These are phyloP conservation scores for Haplotaxodon microlepis DNA, from an alignment of 2,113 vertebrate species.

Conservation along the genomic window DNA sequence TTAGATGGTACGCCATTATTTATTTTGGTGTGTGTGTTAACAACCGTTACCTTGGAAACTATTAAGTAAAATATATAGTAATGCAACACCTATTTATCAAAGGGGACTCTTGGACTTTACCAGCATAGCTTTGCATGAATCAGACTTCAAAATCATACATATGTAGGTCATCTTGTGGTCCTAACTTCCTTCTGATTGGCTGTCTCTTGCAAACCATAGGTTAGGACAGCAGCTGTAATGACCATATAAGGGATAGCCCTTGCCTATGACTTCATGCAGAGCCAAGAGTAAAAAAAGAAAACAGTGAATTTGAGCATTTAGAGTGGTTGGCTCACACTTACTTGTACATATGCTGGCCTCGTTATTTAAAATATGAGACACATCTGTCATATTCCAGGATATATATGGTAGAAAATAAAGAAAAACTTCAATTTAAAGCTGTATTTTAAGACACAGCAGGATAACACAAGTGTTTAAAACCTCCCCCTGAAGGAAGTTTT, in stretches of 20 bases:
- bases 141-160: neutral
- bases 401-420: neutral
- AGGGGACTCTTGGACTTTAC: neutral
- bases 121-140: fast-evolving
- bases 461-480: neutral
- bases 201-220: fast-evolving
- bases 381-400: neutral
- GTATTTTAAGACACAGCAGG: neutral
- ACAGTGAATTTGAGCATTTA: fast-evolving
- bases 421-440: neutral
- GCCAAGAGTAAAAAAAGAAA: neutral
- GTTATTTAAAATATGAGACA: neutral
- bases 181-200: neutral
- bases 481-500: neutral
- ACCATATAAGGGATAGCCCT: neutral
- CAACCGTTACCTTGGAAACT: neutral
- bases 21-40: neutral
- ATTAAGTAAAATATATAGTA: neutral
- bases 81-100: neutral
- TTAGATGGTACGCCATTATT: fast-evolving
- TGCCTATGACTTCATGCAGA: neutral
- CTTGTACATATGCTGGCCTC: neutral
- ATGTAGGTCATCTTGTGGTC: fast-evolving
- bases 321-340: neutral
- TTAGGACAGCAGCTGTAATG: neutral